Percentiles rank a stretch among this genome's conserved stretches.
Evolutionary conservation across 2,888 invertebrate species (phyloP).

Genomic region (Tholera decimalis): DNA sequence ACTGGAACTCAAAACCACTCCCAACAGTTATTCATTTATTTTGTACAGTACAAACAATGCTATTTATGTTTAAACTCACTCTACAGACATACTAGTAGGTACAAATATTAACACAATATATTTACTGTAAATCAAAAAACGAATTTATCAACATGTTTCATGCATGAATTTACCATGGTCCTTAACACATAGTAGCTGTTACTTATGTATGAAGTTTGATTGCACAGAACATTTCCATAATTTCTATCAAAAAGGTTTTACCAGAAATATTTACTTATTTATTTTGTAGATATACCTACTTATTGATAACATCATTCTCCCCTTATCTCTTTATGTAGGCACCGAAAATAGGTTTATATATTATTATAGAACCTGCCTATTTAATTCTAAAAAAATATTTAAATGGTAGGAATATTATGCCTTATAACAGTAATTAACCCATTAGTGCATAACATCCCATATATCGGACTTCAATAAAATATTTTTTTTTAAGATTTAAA

Average conservation of each 20-base stretch:
- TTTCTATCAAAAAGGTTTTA: constrained; percentile 1
- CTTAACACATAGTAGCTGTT: not conserved
- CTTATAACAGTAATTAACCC: not conserved
- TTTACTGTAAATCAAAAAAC: not conserved
- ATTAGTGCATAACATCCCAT: not conserved
- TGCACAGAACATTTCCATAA: not conserved
- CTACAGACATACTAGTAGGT: not conserved
- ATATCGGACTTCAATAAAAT: too few species aligned
- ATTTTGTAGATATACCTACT: constrained; percentile 18
- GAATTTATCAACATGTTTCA: not conserved
- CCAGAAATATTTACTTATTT: not conserved
- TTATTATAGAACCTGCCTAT: not conserved
- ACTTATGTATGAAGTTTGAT: not conserved
- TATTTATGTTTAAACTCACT: not conserved
- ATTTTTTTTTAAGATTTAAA: too few species aligned
- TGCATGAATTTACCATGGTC: constrained; percentile 24
- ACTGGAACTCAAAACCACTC: not conserved
- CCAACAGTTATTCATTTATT: constrained; percentile 12
- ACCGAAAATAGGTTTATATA: not conserved
- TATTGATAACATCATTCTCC: not conserved
- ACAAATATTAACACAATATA: not conserved
- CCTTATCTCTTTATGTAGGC: constrained; percentile 3
- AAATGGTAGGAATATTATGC: not conserved
- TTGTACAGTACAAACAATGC: not conserved
- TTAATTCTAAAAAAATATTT: not conserved